Evolutionary conservation across 2,797 vertebrate species (phyloP).

Genomic region (Cynopterus sphinx): DNA sequence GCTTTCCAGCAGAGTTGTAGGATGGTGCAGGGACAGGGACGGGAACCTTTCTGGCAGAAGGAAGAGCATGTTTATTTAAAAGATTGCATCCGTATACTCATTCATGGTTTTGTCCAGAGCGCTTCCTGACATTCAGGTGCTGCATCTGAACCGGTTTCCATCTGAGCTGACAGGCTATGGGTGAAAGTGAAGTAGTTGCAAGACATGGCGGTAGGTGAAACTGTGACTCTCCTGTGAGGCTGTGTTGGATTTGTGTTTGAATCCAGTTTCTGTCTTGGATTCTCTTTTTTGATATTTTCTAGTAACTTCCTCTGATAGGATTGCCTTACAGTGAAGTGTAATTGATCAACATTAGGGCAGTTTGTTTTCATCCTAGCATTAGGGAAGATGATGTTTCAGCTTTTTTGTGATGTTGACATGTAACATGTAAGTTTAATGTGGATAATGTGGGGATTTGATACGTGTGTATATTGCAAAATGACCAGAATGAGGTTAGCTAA

Average conservation of each 20-base stretch:
- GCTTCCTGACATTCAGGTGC: accelerated
- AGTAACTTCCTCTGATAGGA: background rate
- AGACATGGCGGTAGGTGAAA: background rate
- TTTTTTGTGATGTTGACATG: background rate
- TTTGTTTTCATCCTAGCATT: background rate
- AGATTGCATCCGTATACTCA: background rate
- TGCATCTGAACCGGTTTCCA: background rate
- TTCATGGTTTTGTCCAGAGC: background rate
- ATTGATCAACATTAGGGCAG: background rate
- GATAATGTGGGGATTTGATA: background rate
- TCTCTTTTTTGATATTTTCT: background rate
- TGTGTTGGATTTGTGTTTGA: background rate
- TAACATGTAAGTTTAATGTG: background rate
- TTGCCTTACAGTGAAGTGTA: background rate
- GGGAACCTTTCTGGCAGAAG: background rate
- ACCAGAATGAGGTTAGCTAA: background rate
- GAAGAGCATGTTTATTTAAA: background rate
- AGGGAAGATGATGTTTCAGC: background rate
- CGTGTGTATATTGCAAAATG: background rate
- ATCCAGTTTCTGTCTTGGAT: background rate
- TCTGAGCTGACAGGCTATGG: background rate
- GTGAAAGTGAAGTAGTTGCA: background rate
- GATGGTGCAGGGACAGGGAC: background rate
- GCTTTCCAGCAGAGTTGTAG: background rate
- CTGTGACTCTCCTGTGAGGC: background rate